Conservation (phyloP, 2,888 invertebrate species). For the Notodonta dromedarius region DNA sequence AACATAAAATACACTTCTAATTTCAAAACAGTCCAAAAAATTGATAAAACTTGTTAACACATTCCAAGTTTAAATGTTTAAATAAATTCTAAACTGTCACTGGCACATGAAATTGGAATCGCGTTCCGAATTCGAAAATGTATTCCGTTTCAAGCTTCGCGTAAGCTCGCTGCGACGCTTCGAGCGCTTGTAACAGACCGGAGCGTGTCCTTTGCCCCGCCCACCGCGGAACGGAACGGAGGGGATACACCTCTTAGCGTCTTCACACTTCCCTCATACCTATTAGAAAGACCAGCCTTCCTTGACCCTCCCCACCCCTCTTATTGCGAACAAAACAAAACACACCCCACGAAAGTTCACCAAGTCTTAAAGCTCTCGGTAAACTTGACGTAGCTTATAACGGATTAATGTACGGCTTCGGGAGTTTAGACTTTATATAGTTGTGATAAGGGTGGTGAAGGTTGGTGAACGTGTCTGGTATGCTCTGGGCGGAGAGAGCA, state of each 20-base stretch:
- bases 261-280: conserved; percentile 79
- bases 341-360: conserved; percentile 5
- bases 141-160: conserved; percentile 60
- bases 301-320: conserved; percentile 54
- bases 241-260: conserved; percentile 80
- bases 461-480: conserved; percentile 51
- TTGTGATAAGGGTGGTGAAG: conserved; percentile 27
- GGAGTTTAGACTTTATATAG: conserved; percentile 37
- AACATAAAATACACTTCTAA: neutral
- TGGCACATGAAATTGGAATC: conserved; percentile 37
- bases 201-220: conserved; percentile 66
- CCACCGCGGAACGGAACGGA: conserved; percentile 69
- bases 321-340: conserved; percentile 13
- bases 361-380: conserved; percentile 45
- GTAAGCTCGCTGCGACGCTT: conserved; percentile 72
- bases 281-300: conserved; percentile 66
- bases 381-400: conserved; percentile 47
- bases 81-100: conserved; percentile 35
- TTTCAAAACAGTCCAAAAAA: conserved; percentile 1
- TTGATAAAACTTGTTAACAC: conserved; percentile 8
- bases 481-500: conserved; percentile 74
- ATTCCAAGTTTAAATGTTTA: conserved; percentile 21
- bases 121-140: conserved; percentile 53
- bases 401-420: conserved; percentile 37
- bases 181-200: conserved; percentile 70